phyloP scores from a whole-genome alignment of 2,113 vertebrate genomes.

The human region DNA sequence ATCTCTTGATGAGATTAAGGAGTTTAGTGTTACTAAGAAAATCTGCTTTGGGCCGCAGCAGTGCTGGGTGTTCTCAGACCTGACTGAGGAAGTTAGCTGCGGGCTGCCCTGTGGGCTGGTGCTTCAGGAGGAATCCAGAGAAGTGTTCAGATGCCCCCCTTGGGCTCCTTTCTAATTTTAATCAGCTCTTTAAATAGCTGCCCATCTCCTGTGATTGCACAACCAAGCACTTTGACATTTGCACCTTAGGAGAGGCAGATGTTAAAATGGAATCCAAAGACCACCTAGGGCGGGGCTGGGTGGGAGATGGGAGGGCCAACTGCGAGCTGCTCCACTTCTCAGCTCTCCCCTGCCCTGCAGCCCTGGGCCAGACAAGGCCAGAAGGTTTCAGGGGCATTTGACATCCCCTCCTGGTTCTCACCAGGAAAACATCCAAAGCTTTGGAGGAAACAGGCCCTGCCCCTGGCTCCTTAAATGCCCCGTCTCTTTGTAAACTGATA shows the following conservation, averaged over 20 bases:
- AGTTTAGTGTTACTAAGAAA: background rate
- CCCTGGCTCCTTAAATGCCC: background rate
- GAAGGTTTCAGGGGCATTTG: background rate
- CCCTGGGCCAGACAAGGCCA: fast-evolving
- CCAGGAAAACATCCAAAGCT: background rate
- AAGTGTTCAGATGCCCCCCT: background rate
- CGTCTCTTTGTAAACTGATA: background rate
- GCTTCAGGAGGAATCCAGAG: background rate
- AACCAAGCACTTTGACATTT: background rate
- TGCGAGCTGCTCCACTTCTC: background rate
- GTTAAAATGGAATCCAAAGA: background rate
- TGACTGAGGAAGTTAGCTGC: background rate
- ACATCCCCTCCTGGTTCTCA: background rate
- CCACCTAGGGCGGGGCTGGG: background rate
- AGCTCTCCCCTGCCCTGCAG: background rate
- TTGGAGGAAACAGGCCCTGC: background rate
- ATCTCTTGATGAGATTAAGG: background rate
- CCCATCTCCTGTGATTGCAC: background rate
- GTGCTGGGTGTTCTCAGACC: background rate
- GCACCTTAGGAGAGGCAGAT: background rate
- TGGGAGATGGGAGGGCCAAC: background rate
- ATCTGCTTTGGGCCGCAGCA: background rate
- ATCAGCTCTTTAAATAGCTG: constrained; percentile 25
- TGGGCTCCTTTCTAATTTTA: background rate
- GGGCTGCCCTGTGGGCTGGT: background rate